Evolutionary conservation across 2,888 invertebrate species (phyloP), one percentile per base, ranked within the genome.

Genomic region (Octodonta nipae): DNA sequence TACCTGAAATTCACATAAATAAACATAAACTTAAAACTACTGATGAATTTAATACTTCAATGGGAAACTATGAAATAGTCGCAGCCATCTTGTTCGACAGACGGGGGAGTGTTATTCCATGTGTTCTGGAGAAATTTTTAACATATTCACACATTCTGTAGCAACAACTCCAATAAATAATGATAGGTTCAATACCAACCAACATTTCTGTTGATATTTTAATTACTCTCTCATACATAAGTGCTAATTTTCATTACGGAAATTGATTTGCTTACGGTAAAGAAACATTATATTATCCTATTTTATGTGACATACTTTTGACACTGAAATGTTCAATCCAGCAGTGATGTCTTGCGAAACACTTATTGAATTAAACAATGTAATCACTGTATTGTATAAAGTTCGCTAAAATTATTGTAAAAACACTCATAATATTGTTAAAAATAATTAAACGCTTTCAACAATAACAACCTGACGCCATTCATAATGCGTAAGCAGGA

Each of bases 381-480:
- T 42, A 46, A 43, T 41, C 52, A 52, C 52, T 49, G 45, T 46
- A 49, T 48, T 43, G 61, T 64, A 64, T 59, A 61, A 63, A 63
- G 66, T 60, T 62, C 61, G 63, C 64, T 66, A 65, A 68, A 71
- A 71, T 70, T 64, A 65, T 65, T 62, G 64, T 66, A 67, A 66
- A 72, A 71, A 70, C 70, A 68, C 68, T 65, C 69, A 70, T 72
- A 73, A 72, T 71, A 70, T 71, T 65, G 67, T 68, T 69, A 70
- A 67, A 73, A 73, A 73, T 73, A 72, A 70, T 70, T 71, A 71
- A 70, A 81, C 81, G 78, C 81, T 82, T 82, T 83, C 82, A 88
- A 89, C 88, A 89, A 89, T 87, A 89, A 89, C 88, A 91, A 87
- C 85, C 60, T 79, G 86, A 81, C 87, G 89, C 89, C 89, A 91